Percentiles rank a stretch among this genome's conserved stretches.
These are phyloP conservation scores for Drosophila yakuba DNA, from an alignment of 1,140 invertebrate genomes.

Conservation along the genomic window DNA sequence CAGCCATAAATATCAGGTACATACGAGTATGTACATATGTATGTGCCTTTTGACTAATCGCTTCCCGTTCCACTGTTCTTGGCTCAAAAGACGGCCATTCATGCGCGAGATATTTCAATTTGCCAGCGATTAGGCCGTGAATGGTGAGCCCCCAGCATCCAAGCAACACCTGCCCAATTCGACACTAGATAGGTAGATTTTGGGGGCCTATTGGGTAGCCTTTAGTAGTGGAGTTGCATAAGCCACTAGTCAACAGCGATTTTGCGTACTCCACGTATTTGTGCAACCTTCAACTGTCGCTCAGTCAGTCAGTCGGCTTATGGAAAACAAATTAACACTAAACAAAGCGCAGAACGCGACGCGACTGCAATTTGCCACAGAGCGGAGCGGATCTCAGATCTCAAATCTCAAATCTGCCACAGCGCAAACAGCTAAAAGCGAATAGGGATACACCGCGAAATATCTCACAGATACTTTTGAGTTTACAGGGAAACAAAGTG, in stretches of 20 bases:
- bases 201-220: slow-evolving; percentile 7
- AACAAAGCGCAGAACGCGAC: slow-evolving; percentile 60
- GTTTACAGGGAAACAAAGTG: not conserved
- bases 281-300: slow-evolving; percentile 74
- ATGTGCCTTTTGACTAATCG: slow-evolving; percentile 47
- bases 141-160: slow-evolving; percentile 25
- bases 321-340: slow-evolving; percentile 75
- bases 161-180: slow-evolving; percentile 20
- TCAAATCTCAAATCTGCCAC: slow-evolving; percentile 48
- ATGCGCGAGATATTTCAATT: slow-evolving; percentile 52
- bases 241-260: slow-evolving; percentile 55
- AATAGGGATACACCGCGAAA: slow-evolving; percentile 30
- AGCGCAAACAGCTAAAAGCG: slow-evolving; percentile 29
- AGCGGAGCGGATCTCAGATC: slow-evolving; percentile 50
- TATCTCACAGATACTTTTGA: not conserved
- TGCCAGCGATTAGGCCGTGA: slow-evolving; percentile 53
- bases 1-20: slow-evolving; percentile 11
- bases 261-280: slow-evolving; percentile 66
- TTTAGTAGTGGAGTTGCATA: slow-evolving; percentile 14
- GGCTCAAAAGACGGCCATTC: slow-evolving; percentile 60
- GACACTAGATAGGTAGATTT: not conserved
- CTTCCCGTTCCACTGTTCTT: slow-evolving; percentile 60
- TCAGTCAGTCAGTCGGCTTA: slow-evolving; percentile 44
- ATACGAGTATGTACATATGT: not conserved
- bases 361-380: slow-evolving; percentile 79